Conservation (phyloP, 2,888 invertebrate genomes). For the Trypoxylon attenuatum region DNA sequence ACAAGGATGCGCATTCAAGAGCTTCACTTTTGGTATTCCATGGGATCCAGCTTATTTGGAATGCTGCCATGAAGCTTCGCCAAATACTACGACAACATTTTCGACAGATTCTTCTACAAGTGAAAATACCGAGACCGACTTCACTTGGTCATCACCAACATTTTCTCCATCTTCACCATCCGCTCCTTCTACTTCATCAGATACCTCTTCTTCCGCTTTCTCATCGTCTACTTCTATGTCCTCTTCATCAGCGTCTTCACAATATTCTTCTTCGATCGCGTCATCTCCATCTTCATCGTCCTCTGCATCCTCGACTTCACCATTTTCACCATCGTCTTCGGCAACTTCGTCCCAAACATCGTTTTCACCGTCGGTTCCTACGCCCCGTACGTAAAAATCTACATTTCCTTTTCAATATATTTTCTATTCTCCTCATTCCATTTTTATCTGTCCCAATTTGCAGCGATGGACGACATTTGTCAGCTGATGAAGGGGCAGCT, state of each 20-base stretch:
- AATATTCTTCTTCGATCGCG: constrained; percentile 7
- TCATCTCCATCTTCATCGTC: constrained; percentile 9
- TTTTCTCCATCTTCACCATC: constrained; percentile 1
- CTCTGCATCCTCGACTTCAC: constrained; percentile 22
- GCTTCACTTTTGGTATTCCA: constrained; percentile 77
- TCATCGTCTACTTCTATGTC: constrained; percentile 22
- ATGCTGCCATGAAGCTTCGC: constrained; percentile 77
- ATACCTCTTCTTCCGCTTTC: constrained; percentile 10
- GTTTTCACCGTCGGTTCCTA: constrained; percentile 41
- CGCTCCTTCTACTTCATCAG: not conserved
- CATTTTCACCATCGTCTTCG: constrained; percentile 22
- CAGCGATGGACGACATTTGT: constrained; percentile 74
- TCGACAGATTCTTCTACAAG: constrained; percentile 35
- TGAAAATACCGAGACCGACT: constrained; percentile 26
- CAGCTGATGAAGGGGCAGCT: constrained; percentile 76
- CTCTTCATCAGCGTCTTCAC: constrained; percentile 8
- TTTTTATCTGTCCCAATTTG: constrained; percentile 24
- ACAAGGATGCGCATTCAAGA: constrained; percentile 77
- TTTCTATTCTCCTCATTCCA: no score
- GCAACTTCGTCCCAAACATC: constrained; percentile 30
- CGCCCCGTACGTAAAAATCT: constrained; percentile 38
- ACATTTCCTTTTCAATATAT: not conserved
- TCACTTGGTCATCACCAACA: not conserved
- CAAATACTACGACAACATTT: constrained; percentile 50
- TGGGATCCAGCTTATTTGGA: constrained; percentile 79